These are phyloP conservation scores for Xenopus borealis DNA, from an alignment of 2,113 vertebrate genomes.

Conservation along the genomic window DNA sequence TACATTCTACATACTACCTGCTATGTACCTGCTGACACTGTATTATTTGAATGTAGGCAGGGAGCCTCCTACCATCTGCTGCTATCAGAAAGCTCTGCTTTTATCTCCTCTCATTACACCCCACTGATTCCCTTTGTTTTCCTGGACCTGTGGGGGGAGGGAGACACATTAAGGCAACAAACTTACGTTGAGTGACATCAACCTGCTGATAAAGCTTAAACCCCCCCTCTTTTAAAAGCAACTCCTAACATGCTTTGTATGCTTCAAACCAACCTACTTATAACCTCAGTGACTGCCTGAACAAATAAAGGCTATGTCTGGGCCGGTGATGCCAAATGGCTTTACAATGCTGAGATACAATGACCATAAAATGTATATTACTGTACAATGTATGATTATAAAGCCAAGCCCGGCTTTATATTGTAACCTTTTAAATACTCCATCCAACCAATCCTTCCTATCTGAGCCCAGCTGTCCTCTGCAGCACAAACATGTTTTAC, in stretches of 20 bases:
- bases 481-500: too few relatives aligned
- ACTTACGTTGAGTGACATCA: constrained; percentile 18
- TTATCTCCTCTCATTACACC: constrained; percentile 35
- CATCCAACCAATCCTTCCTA: too few relatives aligned
- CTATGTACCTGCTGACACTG: constrained; percentile 14
- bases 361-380: too few relatives aligned
- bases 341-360: too few relatives aligned
- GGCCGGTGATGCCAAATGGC: too few relatives aligned
- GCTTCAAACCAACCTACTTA: background rate
- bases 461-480: too few relatives aligned
- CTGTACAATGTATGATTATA: too few relatives aligned
- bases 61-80: constrained; percentile 31
- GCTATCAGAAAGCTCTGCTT: constrained; percentile 11
- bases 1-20: background rate
- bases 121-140: constrained; percentile 35
- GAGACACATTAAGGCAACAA: constrained; percentile 17
- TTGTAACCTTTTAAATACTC: too few relatives aligned
- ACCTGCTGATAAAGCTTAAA: constrained; percentile 29
- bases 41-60: constrained; percentile 14
- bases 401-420: too few relatives aligned
- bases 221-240: background rate
- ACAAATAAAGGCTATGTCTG: too few relatives aligned
- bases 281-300: background rate
- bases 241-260: background rate
- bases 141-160: constrained; percentile 25